These are phyloP conservation scores for Penaeus monodon DNA, from an alignment of 2,888 invertebrate species.

Conservation along the genomic window DNA sequence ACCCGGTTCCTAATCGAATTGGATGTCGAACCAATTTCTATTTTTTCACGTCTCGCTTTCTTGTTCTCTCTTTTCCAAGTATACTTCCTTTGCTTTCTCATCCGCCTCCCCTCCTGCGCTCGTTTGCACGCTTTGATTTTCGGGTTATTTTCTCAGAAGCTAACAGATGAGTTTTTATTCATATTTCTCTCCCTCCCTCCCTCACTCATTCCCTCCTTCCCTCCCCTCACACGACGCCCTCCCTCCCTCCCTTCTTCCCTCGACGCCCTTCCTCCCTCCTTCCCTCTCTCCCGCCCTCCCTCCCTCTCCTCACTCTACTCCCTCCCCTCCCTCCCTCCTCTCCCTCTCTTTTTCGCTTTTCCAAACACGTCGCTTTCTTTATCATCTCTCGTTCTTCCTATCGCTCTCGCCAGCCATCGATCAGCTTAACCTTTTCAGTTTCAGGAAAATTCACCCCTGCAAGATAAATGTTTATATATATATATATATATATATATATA, in stretches of 20 bases:
- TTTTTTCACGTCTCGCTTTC: not conserved
- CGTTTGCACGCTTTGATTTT: too few species aligned
- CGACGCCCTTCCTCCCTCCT: not conserved
- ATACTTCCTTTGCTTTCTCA: not conserved
- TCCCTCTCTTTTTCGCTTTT: not conserved
- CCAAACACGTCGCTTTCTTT: not conserved
- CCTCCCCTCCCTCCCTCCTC: not conserved
- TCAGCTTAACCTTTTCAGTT: too few species aligned
- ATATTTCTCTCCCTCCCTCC: too few species aligned
- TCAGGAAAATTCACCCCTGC: slow-evolving; percentile 1
- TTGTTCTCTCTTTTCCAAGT: not conserved
- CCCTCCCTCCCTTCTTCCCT: not conserved
- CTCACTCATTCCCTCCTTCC: not conserved
- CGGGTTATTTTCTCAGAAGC: too few species aligned
- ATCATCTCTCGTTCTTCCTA: not conserved
- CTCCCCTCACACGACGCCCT: not conserved
- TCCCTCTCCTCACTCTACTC: not conserved
- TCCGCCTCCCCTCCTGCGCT: not conserved
- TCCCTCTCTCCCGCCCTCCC: not conserved
- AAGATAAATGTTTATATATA: not conserved
- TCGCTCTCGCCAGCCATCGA: not conserved
- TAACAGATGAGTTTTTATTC: too few species aligned
- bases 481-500: not conserved
- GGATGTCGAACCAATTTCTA: not conserved
- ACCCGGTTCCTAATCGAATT: not conserved